These are phyloP conservation scores for Brachypalpus laphriformis DNA, from an alignment of 2,888 invertebrate species.

Conservation along the genomic window DNA sequence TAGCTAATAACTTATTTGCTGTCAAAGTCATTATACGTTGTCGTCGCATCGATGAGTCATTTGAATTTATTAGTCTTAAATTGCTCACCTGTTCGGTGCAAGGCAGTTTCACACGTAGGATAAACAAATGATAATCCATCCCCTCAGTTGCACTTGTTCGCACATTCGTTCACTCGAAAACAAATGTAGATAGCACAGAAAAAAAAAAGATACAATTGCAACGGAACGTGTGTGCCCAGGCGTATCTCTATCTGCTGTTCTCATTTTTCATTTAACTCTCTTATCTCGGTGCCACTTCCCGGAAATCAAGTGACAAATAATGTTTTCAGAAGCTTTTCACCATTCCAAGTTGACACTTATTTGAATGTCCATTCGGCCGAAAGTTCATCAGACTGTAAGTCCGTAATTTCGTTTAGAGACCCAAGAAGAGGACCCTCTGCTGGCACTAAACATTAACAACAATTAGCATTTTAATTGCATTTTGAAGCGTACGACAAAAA, in stretches of 20 bases:
- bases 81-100: neutral
- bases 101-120: slow-evolving; percentile 20
- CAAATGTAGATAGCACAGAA: neutral
- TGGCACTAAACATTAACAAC: slow-evolving; percentile 32
- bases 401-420: neutral
- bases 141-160: slow-evolving; percentile 1
- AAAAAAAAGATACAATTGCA: slow-evolving; percentile 32
- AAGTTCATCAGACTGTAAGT: slow-evolving; percentile 24
- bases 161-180: slow-evolving; percentile 11
- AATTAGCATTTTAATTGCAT: slow-evolving; percentile 52
- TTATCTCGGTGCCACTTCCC: slow-evolving; percentile 42
- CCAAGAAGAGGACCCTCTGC: neutral
- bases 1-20: neutral
- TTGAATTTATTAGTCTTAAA: neutral
- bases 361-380: neutral
- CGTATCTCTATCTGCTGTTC: slow-evolving; percentile 33
- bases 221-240: slow-evolving; percentile 14
- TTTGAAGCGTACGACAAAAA: slow-evolving; percentile 6
- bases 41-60: neutral
- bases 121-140: neutral
- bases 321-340: slow-evolving; percentile 16
- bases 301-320: slow-evolving; percentile 42
- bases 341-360: neutral
- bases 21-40: neutral
- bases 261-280: slow-evolving; percentile 17